Conservation (phyloP, 2,888 invertebrate genomes). For the Ischnus inquisitorius region DNA sequence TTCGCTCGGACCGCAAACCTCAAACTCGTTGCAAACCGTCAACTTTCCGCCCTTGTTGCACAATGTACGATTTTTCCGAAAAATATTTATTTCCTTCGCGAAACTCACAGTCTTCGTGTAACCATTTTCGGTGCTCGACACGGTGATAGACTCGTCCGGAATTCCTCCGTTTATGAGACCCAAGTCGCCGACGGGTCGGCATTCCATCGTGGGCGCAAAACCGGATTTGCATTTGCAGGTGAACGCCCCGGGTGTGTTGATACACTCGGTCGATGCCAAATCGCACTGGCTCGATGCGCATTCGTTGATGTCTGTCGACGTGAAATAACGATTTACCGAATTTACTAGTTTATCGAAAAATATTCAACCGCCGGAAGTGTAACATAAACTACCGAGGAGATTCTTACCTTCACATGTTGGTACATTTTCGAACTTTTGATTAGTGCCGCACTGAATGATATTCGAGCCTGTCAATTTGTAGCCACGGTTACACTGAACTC, state of each 20-base stretch:
- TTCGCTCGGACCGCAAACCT: too few relatives aligned
- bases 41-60: too few relatives aligned
- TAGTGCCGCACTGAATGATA: slow-evolving; percentile 94
- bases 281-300: slow-evolving; percentile 96
- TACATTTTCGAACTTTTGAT: slow-evolving; percentile 93
- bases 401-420: slow-evolving; percentile 92
- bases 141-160: slow-evolving; percentile 95
- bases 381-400: not conserved
- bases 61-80: slow-evolving; percentile 11
- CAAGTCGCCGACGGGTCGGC: slow-evolving; percentile 95
- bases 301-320: slow-evolving; percentile 92
- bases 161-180: slow-evolving; percentile 95
- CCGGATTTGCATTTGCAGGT: slow-evolving; percentile 95
- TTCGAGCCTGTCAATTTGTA: slow-evolving; percentile 94
- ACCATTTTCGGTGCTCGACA: slow-evolving; percentile 93
- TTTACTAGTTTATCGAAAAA: slow-evolving; percentile 31
- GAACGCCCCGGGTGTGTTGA: slow-evolving; percentile 95
- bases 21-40: too few relatives aligned
- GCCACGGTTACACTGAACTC: slow-evolving; percentile 96
- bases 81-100: not conserved
- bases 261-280: slow-evolving; percentile 95
- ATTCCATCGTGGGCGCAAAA: slow-evolving; percentile 94
- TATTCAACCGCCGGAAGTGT: not conserved
- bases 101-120: slow-evolving; percentile 92
- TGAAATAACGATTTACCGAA: slow-evolving; percentile 35